These are phyloP conservation scores for Brachylomia viminalis DNA, from an alignment of 2,888 invertebrate species.

Conservation along the genomic window DNA sequence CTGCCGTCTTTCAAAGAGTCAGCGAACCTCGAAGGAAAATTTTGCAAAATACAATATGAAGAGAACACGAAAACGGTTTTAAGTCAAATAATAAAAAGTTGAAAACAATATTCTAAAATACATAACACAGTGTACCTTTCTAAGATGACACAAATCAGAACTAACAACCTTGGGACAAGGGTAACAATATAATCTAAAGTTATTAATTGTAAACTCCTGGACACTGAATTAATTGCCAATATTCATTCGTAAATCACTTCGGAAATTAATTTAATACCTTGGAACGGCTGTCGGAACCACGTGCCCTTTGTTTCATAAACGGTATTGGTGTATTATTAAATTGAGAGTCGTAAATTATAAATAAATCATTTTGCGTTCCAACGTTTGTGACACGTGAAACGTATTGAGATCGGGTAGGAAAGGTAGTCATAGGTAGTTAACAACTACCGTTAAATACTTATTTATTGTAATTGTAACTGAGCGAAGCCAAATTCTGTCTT, in stretches of 20 bases:
- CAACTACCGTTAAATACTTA: neutral
- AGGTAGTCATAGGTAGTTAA: slow-evolving; percentile 12
- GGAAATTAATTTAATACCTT: slow-evolving; percentile 67
- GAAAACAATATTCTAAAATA: slow-evolving; percentile 29
- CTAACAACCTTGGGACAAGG: slow-evolving; percentile 33
- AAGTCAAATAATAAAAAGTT: slow-evolving; percentile 15
- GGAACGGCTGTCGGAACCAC: slow-evolving; percentile 57
- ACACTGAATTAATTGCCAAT: slow-evolving; percentile 55
- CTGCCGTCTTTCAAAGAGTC: slow-evolving; percentile 71
- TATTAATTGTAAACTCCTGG: slow-evolving; percentile 54
- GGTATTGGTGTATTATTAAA: slow-evolving; percentile 57
- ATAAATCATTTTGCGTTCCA: slow-evolving; percentile 41
- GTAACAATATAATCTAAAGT: slow-evolving; percentile 46
- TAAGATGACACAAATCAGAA: slow-evolving; percentile 21
- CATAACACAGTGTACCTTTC: slow-evolving; percentile 7
- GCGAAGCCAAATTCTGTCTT: neutral
- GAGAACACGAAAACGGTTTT: slow-evolving; percentile 50
- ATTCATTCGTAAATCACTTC: slow-evolving; percentile 62
- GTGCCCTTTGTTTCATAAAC: slow-evolving; percentile 58
- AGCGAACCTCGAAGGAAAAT: slow-evolving; percentile 69
- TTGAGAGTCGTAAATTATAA: slow-evolving; percentile 60
- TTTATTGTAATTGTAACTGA: neutral
- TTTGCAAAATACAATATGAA: slow-evolving; percentile 54
- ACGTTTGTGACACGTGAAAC: slow-evolving; percentile 21
- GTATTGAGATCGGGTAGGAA: slow-evolving; percentile 5